Evolutionary conservation across 2,797 vertebrate species (phyloP), one percentile per base, ranked within the genome.

Genomic region (Sphenodon punctatus): DNA sequence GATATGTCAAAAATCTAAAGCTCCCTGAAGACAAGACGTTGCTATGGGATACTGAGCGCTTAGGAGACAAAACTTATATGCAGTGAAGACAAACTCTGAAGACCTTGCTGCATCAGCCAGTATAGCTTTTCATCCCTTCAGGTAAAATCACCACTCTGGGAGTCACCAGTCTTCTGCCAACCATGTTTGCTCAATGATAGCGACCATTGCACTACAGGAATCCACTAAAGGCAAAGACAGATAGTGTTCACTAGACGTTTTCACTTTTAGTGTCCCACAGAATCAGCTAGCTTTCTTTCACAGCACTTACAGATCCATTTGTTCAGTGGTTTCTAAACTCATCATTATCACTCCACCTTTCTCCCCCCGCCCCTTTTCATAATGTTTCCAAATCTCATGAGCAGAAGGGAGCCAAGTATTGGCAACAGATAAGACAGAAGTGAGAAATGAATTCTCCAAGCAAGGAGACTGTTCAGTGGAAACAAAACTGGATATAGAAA

Each of bases 11-110:
- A n/a, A 92, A 89, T 89, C 85, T 84, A 89, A 92, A 92, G 82
- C 80, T 92, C 85, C 88, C 88, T 43, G 70, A 93, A 88, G 91
- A 92, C 90, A 92, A 90, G 81, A 89, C 85, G 92, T 94, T 93
- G 90, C 92, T 86, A 93, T 88, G 92, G 91, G 92, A 94, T 92
- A 94, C 91, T 68, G 80, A 87, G 83, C 1, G 10, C 87, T 91
- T 80, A 53, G 73, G 64, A 91, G 80, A 59, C 32, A 88, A 89
- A 83, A 84, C 85, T 86, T 0, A 2, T 51, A 90, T 72, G 79
- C 82, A 87, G 67, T 59, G 70, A 80, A 88, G 83, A 89, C 87
- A 88, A 82, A 68, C 61, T 77, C 88, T 84, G 63, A 89, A 85
- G 88, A 73, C 84, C 58, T 86, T 87, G 80, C 78, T 85, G 59